Percentiles rank a stretch among this genome's conserved stretches.
Conservation (phyloP, 2,888 invertebrate genomes). For the Eupithecia inturbata region DNA sequence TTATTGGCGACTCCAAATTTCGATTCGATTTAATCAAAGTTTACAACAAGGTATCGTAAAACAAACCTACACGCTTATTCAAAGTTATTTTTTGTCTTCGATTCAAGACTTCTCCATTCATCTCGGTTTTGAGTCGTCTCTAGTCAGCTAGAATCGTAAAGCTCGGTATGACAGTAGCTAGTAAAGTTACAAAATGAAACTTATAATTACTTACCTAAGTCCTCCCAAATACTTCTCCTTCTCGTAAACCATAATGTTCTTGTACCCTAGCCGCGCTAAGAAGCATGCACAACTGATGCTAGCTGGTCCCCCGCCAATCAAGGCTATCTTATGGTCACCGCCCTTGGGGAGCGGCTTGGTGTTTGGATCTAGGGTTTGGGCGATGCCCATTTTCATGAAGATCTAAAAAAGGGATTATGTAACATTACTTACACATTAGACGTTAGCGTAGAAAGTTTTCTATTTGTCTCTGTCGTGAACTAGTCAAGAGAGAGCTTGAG, state of each 20-base stretch:
- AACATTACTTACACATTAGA: too few relatives aligned
- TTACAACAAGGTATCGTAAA: too few relatives aligned
- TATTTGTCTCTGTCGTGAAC: too few relatives aligned
- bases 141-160: not conserved
- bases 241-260: constrained; percentile 96
- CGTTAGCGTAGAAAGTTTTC: too few relatives aligned
- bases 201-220: constrained; percentile 86
- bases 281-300: constrained; percentile 98
- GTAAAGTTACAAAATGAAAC: not conserved
- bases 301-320: constrained; percentile 98
- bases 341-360: constrained; percentile 83
- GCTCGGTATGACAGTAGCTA: not conserved
- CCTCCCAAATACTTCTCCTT: constrained; percentile 95
- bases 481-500: too few relatives aligned
- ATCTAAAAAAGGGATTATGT: constrained; percentile 77
- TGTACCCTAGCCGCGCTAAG: constrained; percentile 96
- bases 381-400: constrained; percentile 97
- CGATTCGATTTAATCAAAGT: too few relatives aligned
- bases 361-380: constrained; percentile 92
- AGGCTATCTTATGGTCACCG: constrained; percentile 89
- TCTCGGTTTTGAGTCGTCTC: not conserved
- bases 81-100: too few relatives aligned
- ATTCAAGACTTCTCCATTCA: not conserved
- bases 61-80: too few relatives aligned
- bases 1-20: too few relatives aligned